Base-by-base conservation (phyloP, 2,113 vertebrate species). In the Sardina pilchardus region DNA sequence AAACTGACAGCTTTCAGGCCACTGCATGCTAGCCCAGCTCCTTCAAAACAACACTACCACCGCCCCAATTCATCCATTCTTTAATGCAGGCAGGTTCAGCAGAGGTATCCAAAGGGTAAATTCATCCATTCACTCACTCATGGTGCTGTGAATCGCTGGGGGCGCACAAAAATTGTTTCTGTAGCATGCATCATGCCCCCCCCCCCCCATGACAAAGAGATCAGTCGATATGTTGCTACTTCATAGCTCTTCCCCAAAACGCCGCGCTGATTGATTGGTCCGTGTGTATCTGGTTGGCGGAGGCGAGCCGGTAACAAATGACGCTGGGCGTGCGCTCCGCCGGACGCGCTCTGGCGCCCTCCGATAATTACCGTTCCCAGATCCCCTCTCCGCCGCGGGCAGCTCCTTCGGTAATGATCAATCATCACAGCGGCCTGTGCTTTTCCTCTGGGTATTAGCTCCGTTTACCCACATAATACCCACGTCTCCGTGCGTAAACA, bases 221-320 rank as follows among this genome's bases (percentile, higher is more conserved):
- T 87, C 86, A 83, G 84, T 89, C 85, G 86, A 53, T 89, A 67
- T 83, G 83, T 82, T 82, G 67, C 81, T 59, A 82, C 85, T 75
- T 84, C 67, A 82, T 82, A 71, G 81, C 75, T 86, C 85, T 84
- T 81, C 82, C 78, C 81, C 43, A 36, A 26, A 48, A 43, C 39
- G 86, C 63, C 63, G 80, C 50, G 59, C 67, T 86, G 88, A 89
- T 86, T 81, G 88, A 89, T 89, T 26, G 59, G 30, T 34, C 63
- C 24, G 16, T 47, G 82, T 50, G 81, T 82, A 82, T 86, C 85
- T 85, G 81, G 83, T 89, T 86, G 84, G 45, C 16, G 17, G 5
- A 9, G 63, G 59, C 75, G 45, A 36, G 82, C 78, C 53, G 81
- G 43, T 86, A 83, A 86, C 75, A 78, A 63, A 83, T 48, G 82